phyloP scores from a whole-genome alignment of 2,888 invertebrate species.

The Elegia similella region DNA sequence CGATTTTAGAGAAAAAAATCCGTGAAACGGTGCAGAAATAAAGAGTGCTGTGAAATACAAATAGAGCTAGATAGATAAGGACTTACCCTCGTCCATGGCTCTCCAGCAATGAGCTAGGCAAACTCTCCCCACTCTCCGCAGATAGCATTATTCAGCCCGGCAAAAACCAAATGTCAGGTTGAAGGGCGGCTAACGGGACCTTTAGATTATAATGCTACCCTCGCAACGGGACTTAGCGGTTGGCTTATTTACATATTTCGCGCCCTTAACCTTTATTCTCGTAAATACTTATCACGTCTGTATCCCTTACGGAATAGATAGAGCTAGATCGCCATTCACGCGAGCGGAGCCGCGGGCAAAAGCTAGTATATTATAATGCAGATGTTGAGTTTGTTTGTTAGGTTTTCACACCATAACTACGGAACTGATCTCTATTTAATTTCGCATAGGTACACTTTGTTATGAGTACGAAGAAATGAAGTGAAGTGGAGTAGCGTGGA shows the following conservation, averaged over 20 bases:
- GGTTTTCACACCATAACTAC: too few relatives aligned
- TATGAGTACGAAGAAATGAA: too few relatives aligned
- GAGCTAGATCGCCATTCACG: too few relatives aligned
- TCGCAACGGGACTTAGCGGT: conserved; percentile 39
- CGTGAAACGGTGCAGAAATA: neutral
- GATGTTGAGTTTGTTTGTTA: too few relatives aligned
- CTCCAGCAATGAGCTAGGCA: conserved; percentile 33
- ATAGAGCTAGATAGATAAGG: conserved; percentile 14
- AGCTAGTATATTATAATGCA: too few relatives aligned
- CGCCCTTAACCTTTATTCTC: neutral
- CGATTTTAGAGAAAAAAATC: neutral
- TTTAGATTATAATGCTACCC: conserved; percentile 4
- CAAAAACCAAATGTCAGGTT: conserved; percentile 65
- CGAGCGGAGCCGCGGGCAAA: too few relatives aligned
- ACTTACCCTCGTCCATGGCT: conserved; percentile 60
- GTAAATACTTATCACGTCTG: too few relatives aligned
- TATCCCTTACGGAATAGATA: too few relatives aligned
- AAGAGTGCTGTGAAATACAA: neutral
- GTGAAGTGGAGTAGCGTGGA: too few relatives aligned
- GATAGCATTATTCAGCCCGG: conserved; percentile 51
- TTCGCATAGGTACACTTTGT: too few relatives aligned
- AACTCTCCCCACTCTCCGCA: conserved; percentile 32
- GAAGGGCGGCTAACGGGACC: conserved; percentile 22
- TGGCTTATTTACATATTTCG: neutral
- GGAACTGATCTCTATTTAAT: too few relatives aligned